Evolutionary conservation across 2,888 invertebrate genomes (phyloP).

Genomic region (Globia sparganii): DNA sequence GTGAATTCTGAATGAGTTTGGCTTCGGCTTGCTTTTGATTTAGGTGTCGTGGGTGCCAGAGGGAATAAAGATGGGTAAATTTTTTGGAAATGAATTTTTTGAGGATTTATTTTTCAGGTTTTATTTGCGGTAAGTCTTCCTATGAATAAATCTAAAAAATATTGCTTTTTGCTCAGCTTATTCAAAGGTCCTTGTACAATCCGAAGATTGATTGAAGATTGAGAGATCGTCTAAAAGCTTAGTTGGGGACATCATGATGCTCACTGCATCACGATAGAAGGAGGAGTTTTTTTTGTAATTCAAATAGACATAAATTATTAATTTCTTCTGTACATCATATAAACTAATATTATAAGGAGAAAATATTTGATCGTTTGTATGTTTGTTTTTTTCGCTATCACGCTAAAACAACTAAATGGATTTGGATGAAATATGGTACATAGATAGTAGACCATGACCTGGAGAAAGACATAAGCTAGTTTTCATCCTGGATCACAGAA

Average conservation of each 20-base stretch:
- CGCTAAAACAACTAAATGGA: not conserved
- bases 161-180: not conserved
- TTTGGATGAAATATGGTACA: not conserved
- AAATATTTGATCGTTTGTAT: no score
- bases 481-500: not conserved
- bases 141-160: not conserved
- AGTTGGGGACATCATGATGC: not conserved
- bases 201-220: not conserved
- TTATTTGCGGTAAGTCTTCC: not conserved
- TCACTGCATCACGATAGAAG: not conserved
- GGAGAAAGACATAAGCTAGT: not conserved
- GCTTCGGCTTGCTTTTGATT: constrained; percentile 61
- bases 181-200: not conserved
- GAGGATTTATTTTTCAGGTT: not conserved
- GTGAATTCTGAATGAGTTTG: constrained; percentile 68
- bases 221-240: not conserved
- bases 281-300: not conserved
- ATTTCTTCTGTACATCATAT: not conserved
- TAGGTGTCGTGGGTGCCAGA: constrained; percentile 59
- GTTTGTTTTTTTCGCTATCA: no score
- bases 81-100: constrained; percentile 47
- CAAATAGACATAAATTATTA: not conserved
- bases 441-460: not conserved
- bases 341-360: no score
- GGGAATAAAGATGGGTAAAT: constrained; percentile 49